Percentiles rank a stretch among this genome's conserved stretches.
These are phyloP conservation scores for Enteromius radiatus DNA, from an alignment of 2,797 vertebrate genomes.

Conservation along the genomic window DNA sequence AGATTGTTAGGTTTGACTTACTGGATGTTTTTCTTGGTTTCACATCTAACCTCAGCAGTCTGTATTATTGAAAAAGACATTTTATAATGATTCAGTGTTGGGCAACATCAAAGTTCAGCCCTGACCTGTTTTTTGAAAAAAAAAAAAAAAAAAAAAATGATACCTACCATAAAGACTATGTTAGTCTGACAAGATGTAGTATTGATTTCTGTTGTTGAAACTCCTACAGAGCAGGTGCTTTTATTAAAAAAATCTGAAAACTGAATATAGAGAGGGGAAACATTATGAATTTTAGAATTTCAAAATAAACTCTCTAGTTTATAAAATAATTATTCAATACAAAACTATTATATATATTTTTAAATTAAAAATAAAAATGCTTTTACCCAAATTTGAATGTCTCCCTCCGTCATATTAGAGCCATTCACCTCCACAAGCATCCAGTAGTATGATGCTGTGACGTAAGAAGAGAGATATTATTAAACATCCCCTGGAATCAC, in stretches of 20 bases:
- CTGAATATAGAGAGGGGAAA: constrained; percentile 60
- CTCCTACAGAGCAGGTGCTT: constrained; percentile 9
- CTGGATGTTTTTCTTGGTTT: constrained; percentile 42
- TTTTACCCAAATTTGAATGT: constrained; percentile 66
- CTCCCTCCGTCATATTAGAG: background rate
- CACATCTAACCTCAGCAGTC: constrained; percentile 63
- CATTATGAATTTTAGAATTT: background rate
- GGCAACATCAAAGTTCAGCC: constrained; percentile 3
- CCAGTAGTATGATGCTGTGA: constrained; percentile 71
- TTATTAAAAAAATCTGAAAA: constrained; percentile 60
- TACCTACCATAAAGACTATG: constrained; percentile 9
- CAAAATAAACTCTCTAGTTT: background rate
- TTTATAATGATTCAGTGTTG: background rate
- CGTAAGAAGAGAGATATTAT: constrained; percentile 22
- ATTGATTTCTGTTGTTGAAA: background rate
- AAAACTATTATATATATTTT: background rate
- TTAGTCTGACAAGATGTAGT: constrained; percentile 51
- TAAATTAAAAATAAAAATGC: background rate
- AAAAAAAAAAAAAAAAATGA: constrained; percentile 2
- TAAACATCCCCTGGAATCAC: constrained; percentile 15
- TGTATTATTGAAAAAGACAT: constrained; percentile 43
- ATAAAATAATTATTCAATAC: background rate
- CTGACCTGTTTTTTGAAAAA: background rate
- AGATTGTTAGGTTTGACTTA: constrained; percentile 32
- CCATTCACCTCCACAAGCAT: constrained; percentile 54